Evolutionary conservation across 2,113 vertebrate species (phyloP), one percentile per base, ranked within the genome.

Genomic region (Mormyrus iriodes): DNA sequence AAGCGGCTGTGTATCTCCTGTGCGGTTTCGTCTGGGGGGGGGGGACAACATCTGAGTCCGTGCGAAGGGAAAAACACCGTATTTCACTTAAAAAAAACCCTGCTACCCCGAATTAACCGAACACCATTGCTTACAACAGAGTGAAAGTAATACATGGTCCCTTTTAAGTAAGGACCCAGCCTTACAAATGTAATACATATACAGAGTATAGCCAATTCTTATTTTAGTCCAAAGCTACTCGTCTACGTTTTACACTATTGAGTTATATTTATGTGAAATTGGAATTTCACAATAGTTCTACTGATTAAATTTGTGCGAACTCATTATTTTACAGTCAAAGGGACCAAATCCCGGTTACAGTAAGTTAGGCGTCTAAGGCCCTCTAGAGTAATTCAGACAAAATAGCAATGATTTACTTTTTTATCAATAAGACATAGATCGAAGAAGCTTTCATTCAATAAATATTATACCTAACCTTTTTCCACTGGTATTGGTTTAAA

Each of bases 381-480:
- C 65, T 82, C 88, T 88, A 82, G 88, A 82, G 88, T 79, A 31
- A 88, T 88, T 52, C 35, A 19, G 19, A 52, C 65, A 88, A 73
- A 88, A 88, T 48, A 88, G 69, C 88, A 86, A 49, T 12, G 73
- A 2, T 84, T n/a, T n/a, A 48, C 44, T 84, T 46, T 48, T 48
- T 48, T 84, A 84, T 48, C 42, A 79, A 42, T 42, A 46, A 24
- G 15, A 9, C 39, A 46, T 44, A 83, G 35, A 79, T 39, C 35
- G 19, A 79, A 79, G 73, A 17, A 79, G 31, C 31, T 39, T 79
- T 79, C 73, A 7, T 79, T 79, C 73, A 17, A 79, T 35, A 7
- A 19, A 79, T 42, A 39, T 79, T 4, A 79, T 3, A 15, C 19
- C 19, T 4, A 19, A 79, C 12, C 31, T 42, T 42, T 76, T 79